phyloP scores from a whole-genome alignment of 2,888 invertebrate genomes.

The Oligia latruncula region DNA sequence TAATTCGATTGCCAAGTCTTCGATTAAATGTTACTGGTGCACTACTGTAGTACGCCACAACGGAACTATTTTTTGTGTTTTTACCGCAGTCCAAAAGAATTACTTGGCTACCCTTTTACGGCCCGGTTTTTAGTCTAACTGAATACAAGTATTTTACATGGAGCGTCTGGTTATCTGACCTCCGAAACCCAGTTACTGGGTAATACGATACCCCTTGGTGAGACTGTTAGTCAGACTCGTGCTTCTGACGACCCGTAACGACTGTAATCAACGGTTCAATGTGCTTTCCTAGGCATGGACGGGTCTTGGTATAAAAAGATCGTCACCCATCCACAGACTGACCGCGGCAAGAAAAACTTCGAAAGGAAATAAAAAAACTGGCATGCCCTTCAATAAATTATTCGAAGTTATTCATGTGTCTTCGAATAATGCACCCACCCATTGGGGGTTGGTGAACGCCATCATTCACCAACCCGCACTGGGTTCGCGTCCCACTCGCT shows the following conservation, averaged over 20 bases:
- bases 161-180: too few relatives aligned
- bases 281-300: too few relatives aligned
- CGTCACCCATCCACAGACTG: background rate
- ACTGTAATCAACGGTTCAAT: background rate
- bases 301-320: too few relatives aligned
- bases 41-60: background rate
- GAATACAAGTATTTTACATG: too few relatives aligned
- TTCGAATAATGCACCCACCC: background rate
- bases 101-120: background rate
- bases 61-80: too few relatives aligned
- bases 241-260: background rate
- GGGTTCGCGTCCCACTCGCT: background rate
- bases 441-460: background rate
- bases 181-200: too few relatives aligned
- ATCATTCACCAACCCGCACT: background rate
- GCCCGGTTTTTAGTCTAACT: background rate
- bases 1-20: constrained; percentile 50
- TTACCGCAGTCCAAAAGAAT: background rate
- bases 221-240: background rate
- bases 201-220: too few relatives aligned
- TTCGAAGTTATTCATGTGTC: background rate
- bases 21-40: constrained; percentile 38
- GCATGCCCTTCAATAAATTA: background rate
- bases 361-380: background rate
- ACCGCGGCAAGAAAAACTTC: background rate